These are phyloP conservation scores for Paramuricea clavata DNA, from an alignment of 92 coral and sea anemone species.

Conservation along the genomic window DNA sequence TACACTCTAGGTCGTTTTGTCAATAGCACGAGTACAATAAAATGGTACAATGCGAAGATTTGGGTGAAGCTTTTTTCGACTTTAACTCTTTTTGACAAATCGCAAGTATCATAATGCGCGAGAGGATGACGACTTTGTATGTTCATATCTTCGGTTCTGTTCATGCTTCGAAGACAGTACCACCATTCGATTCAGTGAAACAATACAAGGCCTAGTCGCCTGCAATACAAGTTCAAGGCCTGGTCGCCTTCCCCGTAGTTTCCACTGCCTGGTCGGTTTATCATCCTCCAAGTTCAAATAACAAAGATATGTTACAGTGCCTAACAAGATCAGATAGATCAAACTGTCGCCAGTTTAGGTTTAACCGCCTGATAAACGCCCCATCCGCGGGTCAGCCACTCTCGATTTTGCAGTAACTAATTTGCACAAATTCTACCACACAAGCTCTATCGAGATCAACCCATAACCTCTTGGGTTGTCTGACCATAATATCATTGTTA, in stretches of 20 bases:
- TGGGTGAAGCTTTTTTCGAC: no score
- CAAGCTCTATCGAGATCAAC: not conserved
- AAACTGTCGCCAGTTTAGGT: slow-evolving; percentile 6
- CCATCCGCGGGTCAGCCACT: slow-evolving; percentile 4
- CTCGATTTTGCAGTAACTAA: slow-evolving; percentile 40
- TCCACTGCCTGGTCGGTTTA: not conserved
- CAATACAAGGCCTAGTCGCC: not conserved
- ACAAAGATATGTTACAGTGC: no score
- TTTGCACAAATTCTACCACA: not conserved
- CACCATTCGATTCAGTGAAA: no score
- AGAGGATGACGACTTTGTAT: no score
- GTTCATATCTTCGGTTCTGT: no score
- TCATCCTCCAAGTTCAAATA: not conserved
- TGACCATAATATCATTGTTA: slow-evolving; percentile 30
- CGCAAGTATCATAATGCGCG: no score
- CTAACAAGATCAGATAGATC: not conserved
- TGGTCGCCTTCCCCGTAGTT: slow-evolving; percentile 30
- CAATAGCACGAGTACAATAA: no score
- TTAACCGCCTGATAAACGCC: slow-evolving; percentile 29
- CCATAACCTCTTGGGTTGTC: slow-evolving; percentile 54
- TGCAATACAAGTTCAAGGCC: no score
- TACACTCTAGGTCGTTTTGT: no score
- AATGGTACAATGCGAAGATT: no score
- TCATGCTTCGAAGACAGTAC: no score
- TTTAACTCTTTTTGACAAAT: no score